Conservation (phyloP, 1,140 invertebrate species). For the Aplysia californica region DNA sequence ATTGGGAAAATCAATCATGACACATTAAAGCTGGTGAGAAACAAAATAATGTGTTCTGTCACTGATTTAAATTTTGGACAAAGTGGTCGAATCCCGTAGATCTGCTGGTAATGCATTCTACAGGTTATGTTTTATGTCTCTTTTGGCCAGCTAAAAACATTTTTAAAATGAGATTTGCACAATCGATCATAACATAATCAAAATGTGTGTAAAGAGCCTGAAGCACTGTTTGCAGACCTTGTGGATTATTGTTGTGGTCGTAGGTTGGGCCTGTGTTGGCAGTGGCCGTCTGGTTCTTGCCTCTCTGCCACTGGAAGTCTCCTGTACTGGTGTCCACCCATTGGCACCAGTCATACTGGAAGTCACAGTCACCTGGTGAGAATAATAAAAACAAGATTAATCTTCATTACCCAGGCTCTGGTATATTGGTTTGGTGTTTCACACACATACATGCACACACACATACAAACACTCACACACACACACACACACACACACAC, state of each 20-base stretch:
- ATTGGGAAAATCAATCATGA: too few species aligned
- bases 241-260: constrained; percentile 73
- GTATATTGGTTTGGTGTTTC: too few species aligned
- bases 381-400: background rate
- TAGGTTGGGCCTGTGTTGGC: constrained; percentile 78
- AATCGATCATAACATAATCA: too few species aligned
- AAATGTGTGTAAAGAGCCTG: background rate
- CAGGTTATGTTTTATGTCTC: background rate
- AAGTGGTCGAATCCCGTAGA: too few species aligned
- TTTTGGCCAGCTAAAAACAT: too few species aligned
- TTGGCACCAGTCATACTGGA: constrained; percentile 51
- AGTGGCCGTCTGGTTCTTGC: constrained; percentile 47
- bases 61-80: too few species aligned
- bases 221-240: background rate
- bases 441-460: too few species aligned
- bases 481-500: too few species aligned
- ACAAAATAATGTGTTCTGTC: too few species aligned
- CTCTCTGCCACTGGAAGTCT: constrained; percentile 48
- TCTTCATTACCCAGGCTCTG: background rate
- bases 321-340: constrained; percentile 48
- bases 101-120: background rate
- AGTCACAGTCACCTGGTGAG: constrained; percentile 44
- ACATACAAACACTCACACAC: too few species aligned
- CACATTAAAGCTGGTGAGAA: too few species aligned
- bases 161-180: too few species aligned